These are phyloP conservation scores for Kryptolebias marmoratus DNA, from an alignment of 2,113 vertebrate species.

Conservation along the genomic window DNA sequence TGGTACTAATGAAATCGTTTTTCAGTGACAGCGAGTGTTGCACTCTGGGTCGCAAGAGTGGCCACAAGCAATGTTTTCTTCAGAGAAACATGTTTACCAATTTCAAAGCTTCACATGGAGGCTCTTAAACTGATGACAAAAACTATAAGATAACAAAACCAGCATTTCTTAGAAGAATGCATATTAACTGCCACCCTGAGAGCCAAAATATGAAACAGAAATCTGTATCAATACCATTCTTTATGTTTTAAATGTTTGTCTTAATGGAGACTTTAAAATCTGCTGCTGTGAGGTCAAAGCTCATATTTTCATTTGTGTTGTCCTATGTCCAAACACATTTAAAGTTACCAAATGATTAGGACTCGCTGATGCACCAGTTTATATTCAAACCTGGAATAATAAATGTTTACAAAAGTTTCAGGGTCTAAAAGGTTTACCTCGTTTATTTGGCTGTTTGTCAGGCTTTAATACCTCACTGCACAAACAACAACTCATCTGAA, in stretches of 20 bases:
- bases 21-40: background rate
- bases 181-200: too few species aligned
- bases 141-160: too few species aligned
- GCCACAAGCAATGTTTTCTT: background rate
- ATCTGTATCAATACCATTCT: too few species aligned
- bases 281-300: background rate
- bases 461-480: background rate
- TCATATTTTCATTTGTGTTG: conserved; percentile 2
- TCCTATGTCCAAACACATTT: background rate
- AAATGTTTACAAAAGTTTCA: background rate
- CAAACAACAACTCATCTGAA: background rate
- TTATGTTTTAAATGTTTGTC: background rate
- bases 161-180: too few species aligned
- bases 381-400: background rate
- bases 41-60: background rate
- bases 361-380: background rate
- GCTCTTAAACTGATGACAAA: too few species aligned
- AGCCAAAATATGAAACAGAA: too few species aligned
- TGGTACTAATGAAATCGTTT: background rate
- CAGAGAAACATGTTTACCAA: too few species aligned
- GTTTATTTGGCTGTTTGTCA: background rate
- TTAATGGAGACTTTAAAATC: background rate
- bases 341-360: background rate
- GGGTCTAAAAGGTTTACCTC: background rate
- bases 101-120: too few species aligned